These are phyloP conservation scores for Salticus scenicus DNA, from an alignment of 2,888 invertebrate genomes.

Conservation along the genomic window DNA sequence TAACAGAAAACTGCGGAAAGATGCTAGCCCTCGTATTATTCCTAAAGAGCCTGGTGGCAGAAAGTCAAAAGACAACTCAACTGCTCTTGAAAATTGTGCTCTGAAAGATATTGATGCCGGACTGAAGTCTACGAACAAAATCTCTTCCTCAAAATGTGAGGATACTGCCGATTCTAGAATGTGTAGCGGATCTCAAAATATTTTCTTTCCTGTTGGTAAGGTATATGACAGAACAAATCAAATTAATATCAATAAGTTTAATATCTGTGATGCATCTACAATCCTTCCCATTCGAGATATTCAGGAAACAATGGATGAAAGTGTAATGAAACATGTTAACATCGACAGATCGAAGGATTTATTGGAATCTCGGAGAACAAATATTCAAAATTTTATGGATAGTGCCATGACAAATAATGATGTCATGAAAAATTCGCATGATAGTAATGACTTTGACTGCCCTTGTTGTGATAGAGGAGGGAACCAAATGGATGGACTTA, in stretches of 20 bases:
- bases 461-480: conserved; percentile 57
- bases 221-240: background rate
- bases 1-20: conserved; percentile 26
- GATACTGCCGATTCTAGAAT: background rate
- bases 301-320: background rate
- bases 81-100: background rate
- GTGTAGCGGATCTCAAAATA: background rate
- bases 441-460: conserved; percentile 59
- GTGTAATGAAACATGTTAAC: background rate
- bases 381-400: background rate
- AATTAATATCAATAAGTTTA: background rate
- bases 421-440: conserved; percentile 36
- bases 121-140: background rate
- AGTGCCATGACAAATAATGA: background rate
- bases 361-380: background rate
- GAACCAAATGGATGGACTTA: conserved; percentile 18
- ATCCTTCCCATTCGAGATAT: background rate
- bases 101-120: background rate
- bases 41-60: background rate
- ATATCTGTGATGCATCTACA: background rate
- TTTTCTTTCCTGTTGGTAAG: background rate
- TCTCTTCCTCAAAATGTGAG: background rate
- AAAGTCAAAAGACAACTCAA: background rate
- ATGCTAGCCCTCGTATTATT: background rate
- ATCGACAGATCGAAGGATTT: background rate